Base-by-base conservation (phyloP, 2,888 invertebrate genomes). In the Lysandra coridon region DNA sequence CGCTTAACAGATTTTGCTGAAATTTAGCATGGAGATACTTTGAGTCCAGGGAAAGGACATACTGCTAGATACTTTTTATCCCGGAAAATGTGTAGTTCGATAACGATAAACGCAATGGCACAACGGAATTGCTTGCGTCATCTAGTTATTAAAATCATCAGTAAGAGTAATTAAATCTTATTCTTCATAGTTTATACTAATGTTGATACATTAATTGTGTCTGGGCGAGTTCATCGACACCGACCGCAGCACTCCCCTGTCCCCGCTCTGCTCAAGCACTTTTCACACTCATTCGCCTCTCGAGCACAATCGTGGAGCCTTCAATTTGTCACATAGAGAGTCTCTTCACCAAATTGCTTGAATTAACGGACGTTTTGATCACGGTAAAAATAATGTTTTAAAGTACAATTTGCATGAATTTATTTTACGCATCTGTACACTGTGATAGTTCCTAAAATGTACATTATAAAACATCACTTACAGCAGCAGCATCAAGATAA, bases 251-350 rank as follows among this genome's bases (percentile, higher is more conserved):
- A 87, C 86, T 85, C 87, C 87, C 87, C 86, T 85, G 87, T 87
- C 88, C 87, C 85, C 85, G 88, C 84, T 88, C 85, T 83, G 85
- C 84, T 87, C 84, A 82, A 91, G 88, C 86, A 89, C 90, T 91
- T 92, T 92, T 93, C 90, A 89, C 87, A 89, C 88, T 89, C 90
- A 89, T 91, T 91, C 83, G 85, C 87, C 90, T 91, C 90, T 90
- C 85, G 89, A 90, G 89, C 87, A 91, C 91, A 88, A 90, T 90
- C 86, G 85, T 84, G 85, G 84, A 85, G 86, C 84, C 87, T 88
- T 86, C 88, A 88, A 87, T 87, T 88, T 85, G 84, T 81, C 82
- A 84, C 78, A 81, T 77, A 77, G 81, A 83, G 81, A 80, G 81
- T 62, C 73, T 80, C 75, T 79, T 79, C 79, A 80, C 64, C 57